Evolutionary conservation across 2,113 vertebrate genomes (phyloP).

Genomic region (Pontoporia blainvillei): DNA sequence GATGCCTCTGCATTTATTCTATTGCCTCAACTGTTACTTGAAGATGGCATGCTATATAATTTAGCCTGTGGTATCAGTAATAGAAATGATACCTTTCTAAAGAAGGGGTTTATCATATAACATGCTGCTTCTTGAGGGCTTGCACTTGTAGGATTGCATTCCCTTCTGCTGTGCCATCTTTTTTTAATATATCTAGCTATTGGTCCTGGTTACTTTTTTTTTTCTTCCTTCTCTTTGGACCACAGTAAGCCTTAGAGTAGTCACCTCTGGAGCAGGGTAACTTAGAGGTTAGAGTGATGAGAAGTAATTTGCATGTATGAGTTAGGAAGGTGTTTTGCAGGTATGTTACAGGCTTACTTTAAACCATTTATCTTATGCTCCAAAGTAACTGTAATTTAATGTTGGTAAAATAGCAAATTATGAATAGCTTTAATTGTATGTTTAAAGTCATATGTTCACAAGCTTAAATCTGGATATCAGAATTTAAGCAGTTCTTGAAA

Average conservation of each 20-base stretch:
- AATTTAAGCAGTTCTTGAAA: conserved; percentile 68
- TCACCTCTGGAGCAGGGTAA: conserved; percentile 34
- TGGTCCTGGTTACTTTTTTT: neutral
- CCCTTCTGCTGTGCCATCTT: conserved; percentile 53
- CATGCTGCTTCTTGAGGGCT: conserved; percentile 44
- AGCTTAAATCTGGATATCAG: conserved; percentile 67
- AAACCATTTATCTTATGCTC: conserved; percentile 55
- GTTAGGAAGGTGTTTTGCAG: conserved; percentile 24
- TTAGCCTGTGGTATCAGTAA: conserved; percentile 32
- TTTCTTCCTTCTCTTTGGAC: neutral
- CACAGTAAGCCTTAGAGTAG: conserved; percentile 30
- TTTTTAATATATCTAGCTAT: neutral
- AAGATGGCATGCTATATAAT: conserved; percentile 32
- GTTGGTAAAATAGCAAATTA: conserved; percentile 63
- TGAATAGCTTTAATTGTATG: conserved; percentile 67
- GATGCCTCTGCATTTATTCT: neutral
- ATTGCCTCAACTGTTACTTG: conserved; percentile 34
- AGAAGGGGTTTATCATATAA: conserved; percentile 38
- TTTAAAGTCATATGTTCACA: conserved; percentile 62
- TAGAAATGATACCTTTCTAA: conserved; percentile 34
- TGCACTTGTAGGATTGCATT: conserved; percentile 48
- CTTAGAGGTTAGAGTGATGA: conserved; percentile 15
- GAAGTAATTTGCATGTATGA: conserved; percentile 54
- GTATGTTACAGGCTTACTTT: conserved; percentile 52
- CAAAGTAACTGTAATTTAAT: conserved; percentile 56